phyloP scores from a whole-genome alignment of 2,888 invertebrate species.

The Oscheius sp. region DNA sequence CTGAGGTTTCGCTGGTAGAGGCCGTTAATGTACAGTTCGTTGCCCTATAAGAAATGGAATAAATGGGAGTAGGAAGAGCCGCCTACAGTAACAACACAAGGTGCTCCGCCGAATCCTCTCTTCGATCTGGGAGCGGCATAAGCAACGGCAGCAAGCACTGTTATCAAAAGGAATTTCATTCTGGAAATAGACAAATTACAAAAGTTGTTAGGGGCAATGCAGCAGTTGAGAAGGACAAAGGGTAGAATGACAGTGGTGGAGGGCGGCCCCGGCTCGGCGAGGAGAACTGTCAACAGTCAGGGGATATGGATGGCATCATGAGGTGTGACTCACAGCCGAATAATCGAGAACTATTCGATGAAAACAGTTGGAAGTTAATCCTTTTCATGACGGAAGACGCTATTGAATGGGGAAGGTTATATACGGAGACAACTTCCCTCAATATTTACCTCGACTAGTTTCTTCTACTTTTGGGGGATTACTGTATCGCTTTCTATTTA shows the following conservation, averaged over 20 bases:
- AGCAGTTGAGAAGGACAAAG: neutral
- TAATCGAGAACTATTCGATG: neutral
- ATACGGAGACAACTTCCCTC: neutral
- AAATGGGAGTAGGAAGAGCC: too few species aligned
- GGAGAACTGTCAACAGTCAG: slow-evolving; percentile 11
- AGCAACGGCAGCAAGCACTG: slow-evolving; percentile 1
- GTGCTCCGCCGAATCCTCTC: slow-evolving; percentile 26
- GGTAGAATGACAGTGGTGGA: slow-evolving; percentile 14
- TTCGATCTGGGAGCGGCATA: slow-evolving; percentile 41
- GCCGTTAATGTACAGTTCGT: slow-evolving; percentile 66
- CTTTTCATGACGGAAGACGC: neutral
- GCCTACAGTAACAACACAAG: slow-evolving; percentile 35
- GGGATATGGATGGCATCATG: slow-evolving; percentile 22
- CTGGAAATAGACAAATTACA: neutral
- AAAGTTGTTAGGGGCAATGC: neutral
- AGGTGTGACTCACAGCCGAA: slow-evolving; percentile 10
- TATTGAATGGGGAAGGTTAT: neutral
- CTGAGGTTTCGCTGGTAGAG: slow-evolving; percentile 62
- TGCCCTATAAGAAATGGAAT: slow-evolving; percentile 40
- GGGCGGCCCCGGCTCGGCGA: slow-evolving; percentile 12
- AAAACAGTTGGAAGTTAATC: neutral
- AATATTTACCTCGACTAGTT: neutral
- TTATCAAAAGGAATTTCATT: slow-evolving; percentile 25
- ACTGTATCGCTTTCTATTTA: neutral
- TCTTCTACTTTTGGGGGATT: neutral